Base-by-base conservation (phyloP, 2,797 vertebrate species). In the Euphonia xanthogaster region DNA sequence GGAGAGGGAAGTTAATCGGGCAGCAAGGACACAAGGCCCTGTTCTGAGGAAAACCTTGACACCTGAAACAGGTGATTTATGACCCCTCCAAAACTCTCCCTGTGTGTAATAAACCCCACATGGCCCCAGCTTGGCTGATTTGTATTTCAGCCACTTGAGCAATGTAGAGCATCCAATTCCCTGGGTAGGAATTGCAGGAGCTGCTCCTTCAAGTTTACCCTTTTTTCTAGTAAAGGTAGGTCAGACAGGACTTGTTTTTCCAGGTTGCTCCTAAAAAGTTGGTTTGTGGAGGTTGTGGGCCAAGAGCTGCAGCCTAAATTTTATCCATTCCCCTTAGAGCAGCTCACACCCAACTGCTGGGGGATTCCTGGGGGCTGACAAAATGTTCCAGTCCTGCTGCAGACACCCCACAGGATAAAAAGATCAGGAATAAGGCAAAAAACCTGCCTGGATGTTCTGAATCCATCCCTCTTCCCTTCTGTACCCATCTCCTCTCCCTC, bases 11-110 rank as follows among this genome's bases (percentile, higher is more conserved):
- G 65, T 79, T 81, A 88, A 91, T 94, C 5, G 66, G 50, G 68
- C 80, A 75, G 95, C 86, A 93, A 97, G 94, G 94, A 90, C 88
- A 65, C 35, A 3, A 81, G 77, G 77, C 37, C 74, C 55, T 78
- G 33, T 8, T 94, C 75, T 25, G 60, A 86, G 91, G 85, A 94
- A 76, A 79, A 80, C 91, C 90, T 92, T 94, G 96, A 84, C 92
- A 82, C 81, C n/a, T 27, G 40, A 75, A 94, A 82, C 3, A 39
- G 25, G 62, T 92, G 96, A 97, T 97, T 97, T 95, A 96, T 86
- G 89, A 90, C 88, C 86, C 53, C 54, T 76, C 23, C 93, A 90
- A 94, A 96, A 70, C 87, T 47, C 68, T 76, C 75, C 33, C 55
- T 60, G 83, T 14, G 22, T 84, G 70, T 74, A 93, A 96, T 75